Conservation (phyloP, 2,888 invertebrate genomes). For the Poecilobothrus nobilitatus region DNA sequence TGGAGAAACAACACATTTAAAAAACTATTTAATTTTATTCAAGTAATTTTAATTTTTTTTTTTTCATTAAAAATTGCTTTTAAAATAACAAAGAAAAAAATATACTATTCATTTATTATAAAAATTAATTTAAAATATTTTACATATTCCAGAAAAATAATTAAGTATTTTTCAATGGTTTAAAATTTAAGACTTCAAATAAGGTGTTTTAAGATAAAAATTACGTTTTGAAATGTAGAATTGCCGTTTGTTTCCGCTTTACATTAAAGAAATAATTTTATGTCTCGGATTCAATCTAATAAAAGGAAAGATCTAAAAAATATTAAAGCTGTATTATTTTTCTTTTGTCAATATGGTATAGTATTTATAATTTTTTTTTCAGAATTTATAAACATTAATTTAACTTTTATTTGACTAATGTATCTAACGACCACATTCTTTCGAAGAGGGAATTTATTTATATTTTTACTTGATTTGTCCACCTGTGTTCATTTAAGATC, state of each 20-base stretch:
- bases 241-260: not conserved
- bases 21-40: not conserved
- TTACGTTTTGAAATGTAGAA: not conserved
- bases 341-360: too few relatives aligned
- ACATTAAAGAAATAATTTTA: not conserved
- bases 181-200: not conserved
- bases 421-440: too few relatives aligned
- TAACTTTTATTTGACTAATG: too few relatives aligned
- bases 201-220: not conserved
- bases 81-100: not conserved
- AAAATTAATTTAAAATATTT: constrained; percentile 1
- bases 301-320: not conserved
- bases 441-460: too few relatives aligned
- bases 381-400: too few relatives aligned
- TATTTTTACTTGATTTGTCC: too few relatives aligned
- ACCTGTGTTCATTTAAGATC: too few relatives aligned
- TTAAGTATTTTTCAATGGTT: not conserved
- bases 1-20: not conserved
- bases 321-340: too few relatives aligned
- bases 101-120: not conserved
- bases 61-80: not conserved
- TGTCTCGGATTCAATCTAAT: not conserved
- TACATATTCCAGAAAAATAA: constrained; percentile 1
- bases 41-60: not conserved
- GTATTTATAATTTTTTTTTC: too few relatives aligned